Evolutionary conservation across 2,113 vertebrate species (phyloP).

Genomic region (Chloropsis hardwickii): DNA sequence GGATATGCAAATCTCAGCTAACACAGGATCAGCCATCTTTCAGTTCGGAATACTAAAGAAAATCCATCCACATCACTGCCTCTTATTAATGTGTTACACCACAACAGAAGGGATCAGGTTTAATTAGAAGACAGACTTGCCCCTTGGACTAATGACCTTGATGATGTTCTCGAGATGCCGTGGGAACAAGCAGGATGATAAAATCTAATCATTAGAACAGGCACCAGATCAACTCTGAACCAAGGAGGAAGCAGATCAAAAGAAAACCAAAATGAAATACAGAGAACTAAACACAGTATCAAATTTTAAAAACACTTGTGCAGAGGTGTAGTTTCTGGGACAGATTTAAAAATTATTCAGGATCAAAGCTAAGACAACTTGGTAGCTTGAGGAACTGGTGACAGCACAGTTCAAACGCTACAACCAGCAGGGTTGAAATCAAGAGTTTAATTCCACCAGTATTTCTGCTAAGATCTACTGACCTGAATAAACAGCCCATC

Average conservation of each 20-base stretch:
- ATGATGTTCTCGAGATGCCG: not conserved
- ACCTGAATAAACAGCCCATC: not conserved
- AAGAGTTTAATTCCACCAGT: not conserved
- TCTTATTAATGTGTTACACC: not conserved
- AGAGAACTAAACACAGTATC: not conserved
- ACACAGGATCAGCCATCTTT: not conserved
- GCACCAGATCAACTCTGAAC: not conserved
- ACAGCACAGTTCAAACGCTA: not conserved
- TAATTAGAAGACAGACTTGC: constrained; percentile 22
- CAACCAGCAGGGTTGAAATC: not conserved
- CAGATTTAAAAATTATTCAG: not conserved
- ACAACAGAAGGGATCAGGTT: not conserved
- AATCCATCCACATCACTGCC: not conserved
- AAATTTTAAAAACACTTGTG: not conserved
- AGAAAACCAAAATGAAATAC: not conserved
- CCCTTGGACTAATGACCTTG: constrained; percentile 13
- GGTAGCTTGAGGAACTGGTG: not conserved
- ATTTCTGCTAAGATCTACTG: not conserved
- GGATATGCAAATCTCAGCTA: not conserved
- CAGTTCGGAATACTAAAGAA: not conserved
- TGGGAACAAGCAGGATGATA: constrained; percentile 30
- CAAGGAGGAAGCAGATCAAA: constrained; percentile 1
- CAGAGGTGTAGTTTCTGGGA: not conserved
- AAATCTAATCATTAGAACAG: not conserved
- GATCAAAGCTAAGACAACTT: not conserved